Conservation (phyloP, 2,113 vertebrate species). For the Astur gentilis region DNA sequence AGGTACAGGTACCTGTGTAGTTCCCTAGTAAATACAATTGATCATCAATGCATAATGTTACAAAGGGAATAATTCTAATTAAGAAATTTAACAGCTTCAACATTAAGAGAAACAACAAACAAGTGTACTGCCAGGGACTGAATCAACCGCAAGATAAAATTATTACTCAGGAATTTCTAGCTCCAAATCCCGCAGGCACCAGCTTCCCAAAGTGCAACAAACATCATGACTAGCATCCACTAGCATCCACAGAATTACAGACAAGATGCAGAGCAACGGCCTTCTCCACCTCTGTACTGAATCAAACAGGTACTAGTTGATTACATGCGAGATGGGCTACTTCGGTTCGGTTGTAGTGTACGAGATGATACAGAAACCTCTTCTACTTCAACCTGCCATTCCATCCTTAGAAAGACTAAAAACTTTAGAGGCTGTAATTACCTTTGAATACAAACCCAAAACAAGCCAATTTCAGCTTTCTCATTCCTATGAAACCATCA, state of each 20-base stretch:
- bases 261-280: background rate
- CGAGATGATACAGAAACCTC: background rate
- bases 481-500: background rate
- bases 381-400: background rate
- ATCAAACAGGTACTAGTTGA: too few species aligned
- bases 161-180: background rate
- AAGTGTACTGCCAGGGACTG: background rate
- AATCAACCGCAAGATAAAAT: background rate
- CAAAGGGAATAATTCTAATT: background rate
- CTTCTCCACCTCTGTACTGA: background rate
- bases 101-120: background rate
- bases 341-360: fast-evolving
- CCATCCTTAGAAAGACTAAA: background rate
- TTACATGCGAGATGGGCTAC: fast-evolving
- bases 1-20: background rate
- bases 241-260: background rate
- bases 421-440: background rate
- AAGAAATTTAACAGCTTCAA: background rate
- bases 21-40: background rate
- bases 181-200: background rate
- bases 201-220: background rate
- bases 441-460: background rate
- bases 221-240: background rate
- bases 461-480: background rate
- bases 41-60: background rate